Percentiles rank a stretch among this genome's conserved stretches.
phyloP scores from a whole-genome alignment of 2,113 vertebrate species.

The Periophthalmus modestus region DNA sequence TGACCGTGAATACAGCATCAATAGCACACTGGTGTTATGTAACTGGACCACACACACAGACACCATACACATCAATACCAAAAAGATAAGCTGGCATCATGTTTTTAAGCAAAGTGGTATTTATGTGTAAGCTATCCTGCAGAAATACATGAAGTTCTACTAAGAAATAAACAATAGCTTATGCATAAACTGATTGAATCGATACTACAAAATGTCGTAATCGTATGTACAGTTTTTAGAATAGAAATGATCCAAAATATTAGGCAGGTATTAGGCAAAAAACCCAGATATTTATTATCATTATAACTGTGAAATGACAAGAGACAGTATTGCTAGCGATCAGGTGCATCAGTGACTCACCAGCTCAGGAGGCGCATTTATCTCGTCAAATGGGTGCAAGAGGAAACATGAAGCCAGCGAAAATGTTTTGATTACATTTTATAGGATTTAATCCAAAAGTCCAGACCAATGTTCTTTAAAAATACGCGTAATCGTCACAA shows the following conservation, averaged over 20 bases:
- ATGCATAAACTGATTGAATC: too few relatives aligned
- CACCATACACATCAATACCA: neutral
- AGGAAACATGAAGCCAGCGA: neutral
- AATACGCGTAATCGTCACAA: neutral
- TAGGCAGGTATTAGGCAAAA: neutral
- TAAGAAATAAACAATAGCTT: neutral
- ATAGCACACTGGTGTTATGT: constrained; percentile 33
- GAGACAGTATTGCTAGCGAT: constrained; percentile 25
- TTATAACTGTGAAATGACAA: neutral
- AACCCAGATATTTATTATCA: neutral
- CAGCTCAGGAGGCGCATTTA: constrained; percentile 22
- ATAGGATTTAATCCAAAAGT: neutral
- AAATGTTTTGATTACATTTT: neutral
- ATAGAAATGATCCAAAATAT: neutral
- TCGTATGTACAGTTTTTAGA: neutral
- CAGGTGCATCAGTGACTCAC: constrained; percentile 74
- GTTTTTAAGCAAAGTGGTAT: neutral
- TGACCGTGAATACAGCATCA: constrained; percentile 27
- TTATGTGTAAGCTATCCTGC: neutral
- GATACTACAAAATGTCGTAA: neutral
- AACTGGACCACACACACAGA: constrained; percentile 28
- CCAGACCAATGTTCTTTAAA: neutral
- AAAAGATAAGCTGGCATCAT: neutral
- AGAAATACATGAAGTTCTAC: neutral
- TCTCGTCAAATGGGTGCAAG: neutral